These are phyloP conservation scores for Florisuga fusca DNA, from an alignment of 2,797 vertebrate species.

Conservation along the genomic window DNA sequence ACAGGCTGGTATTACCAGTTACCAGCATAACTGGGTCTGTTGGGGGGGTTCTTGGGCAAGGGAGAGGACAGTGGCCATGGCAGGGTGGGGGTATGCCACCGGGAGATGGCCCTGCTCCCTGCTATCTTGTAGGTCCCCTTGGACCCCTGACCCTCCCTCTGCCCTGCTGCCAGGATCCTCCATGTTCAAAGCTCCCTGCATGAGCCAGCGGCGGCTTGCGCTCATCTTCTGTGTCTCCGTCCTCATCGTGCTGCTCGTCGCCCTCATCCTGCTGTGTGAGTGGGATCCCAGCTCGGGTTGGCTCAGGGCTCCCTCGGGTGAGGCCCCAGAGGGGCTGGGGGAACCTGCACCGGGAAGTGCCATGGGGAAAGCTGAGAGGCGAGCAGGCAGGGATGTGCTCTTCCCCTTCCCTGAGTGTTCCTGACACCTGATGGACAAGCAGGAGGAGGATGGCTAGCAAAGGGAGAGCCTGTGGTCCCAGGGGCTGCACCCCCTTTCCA, in stretches of 20 bases:
- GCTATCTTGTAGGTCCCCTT: background rate
- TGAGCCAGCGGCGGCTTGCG: conserved; percentile 69
- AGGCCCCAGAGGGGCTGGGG: background rate
- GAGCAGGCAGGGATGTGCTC: background rate
- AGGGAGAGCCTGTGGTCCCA: background rate
- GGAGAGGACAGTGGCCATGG: background rate
- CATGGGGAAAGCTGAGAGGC: background rate
- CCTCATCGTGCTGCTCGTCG: conserved; percentile 75
- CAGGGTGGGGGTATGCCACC: fast-evolving
- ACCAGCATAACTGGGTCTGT: no score
- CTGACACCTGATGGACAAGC: conserved; percentile 44
- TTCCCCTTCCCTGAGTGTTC: background rate
- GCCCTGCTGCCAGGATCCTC: conserved; percentile 49
- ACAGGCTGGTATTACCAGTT: background rate
- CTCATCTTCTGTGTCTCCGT: conserved; percentile 75
- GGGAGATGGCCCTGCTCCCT: background rate
- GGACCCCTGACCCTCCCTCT: background rate
- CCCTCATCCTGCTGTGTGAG: conserved; percentile 82
- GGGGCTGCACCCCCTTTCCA: fast-evolving
- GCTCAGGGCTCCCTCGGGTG: background rate
- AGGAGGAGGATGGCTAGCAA: background rate
- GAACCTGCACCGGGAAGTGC: background rate
- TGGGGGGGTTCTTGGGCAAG: background rate
- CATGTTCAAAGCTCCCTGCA: conserved; percentile 74
- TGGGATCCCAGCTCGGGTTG: background rate